Percentiles rank a stretch among this genome's conserved stretches.
These are phyloP conservation scores for Rhogogaster chlorosoma DNA, from an alignment of 2,888 invertebrate genomes.

Conservation along the genomic window DNA sequence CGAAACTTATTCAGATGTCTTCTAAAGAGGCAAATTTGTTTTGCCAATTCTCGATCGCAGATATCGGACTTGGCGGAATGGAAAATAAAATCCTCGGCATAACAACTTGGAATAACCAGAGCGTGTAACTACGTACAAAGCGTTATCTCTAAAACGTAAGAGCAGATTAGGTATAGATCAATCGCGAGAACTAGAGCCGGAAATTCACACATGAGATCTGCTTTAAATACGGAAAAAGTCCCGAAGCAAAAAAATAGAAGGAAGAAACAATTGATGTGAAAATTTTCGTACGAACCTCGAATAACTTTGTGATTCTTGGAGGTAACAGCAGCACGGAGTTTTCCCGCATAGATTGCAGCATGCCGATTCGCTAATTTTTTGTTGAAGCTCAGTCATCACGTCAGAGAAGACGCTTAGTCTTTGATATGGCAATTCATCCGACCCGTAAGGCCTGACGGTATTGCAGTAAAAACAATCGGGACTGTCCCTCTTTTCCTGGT, in stretches of 20 bases:
- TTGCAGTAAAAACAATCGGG: conserved; percentile 53
- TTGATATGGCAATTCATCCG: conserved; percentile 66
- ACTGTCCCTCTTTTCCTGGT: conserved; percentile 54
- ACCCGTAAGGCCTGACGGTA: conserved; percentile 57
- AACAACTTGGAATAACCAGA: background rate
- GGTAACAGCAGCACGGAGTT: conserved; percentile 62
- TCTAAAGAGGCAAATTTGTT: background rate
- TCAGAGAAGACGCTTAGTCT: conserved; percentile 65
- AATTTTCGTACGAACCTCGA: conserved; percentile 1
- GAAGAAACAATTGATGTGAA: background rate
- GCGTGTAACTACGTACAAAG: background rate
- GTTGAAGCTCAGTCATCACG: conserved; percentile 69
- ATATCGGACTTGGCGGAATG: background rate
- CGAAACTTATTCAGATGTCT: background rate
- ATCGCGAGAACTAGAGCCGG: background rate
- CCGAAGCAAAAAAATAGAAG: background rate
- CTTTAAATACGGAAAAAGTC: background rate
- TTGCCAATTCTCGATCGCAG: background rate
- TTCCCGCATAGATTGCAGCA: conserved; percentile 63
- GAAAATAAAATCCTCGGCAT: background rate
- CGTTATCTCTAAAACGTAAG: background rate
- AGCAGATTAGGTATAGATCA: background rate
- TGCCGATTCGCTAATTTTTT: conserved; percentile 64
- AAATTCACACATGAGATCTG: background rate
- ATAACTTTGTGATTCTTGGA: conserved; percentile 17